Base-by-base conservation (phyloP, 37 sponge, comb jelly and placozoan species). In the Haliclona indistincta region DNA sequence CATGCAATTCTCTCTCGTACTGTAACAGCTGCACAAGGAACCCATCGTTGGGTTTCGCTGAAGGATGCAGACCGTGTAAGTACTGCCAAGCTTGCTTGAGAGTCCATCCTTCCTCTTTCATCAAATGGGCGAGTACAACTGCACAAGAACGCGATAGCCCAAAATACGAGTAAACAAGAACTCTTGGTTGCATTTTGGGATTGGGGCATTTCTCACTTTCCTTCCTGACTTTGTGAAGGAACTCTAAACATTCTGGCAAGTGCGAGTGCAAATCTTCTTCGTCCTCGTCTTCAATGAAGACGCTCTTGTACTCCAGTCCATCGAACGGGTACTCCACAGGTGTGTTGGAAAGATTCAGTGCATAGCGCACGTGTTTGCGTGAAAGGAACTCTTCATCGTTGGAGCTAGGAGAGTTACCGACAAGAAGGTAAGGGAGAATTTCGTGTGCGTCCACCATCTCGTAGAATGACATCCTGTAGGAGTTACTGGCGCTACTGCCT, bases 91-190 rank as follows among this genome's bases (percentile, higher is more conserved):
- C 77, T 19, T 77, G 55, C 52, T 63, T 40, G 42, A 90, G 72
- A 7, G 82, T 73, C 91, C 81, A 81, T 19, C 71, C 43, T 32
- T 81, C 76, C 66, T 80, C 72, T 68, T 76, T 83, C 91, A 90
- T 90, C 25, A 90, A 55, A 36, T 90, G 84, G 3, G 86, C 91
- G 17, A 90, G 67, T 4, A 72, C 70, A n/a, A 83, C 56, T 13
- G 91, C 64, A 29, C 74, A 69, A 29, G 78, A 76, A 42, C 91
- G 51, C 0, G 86, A 85, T 20, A 90, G 64, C 2, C 91, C 91
- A 56, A 84, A 85, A 65, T 90, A 75, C 29, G 82, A 90, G 40
- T 90, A 81, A 0, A 90, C 82, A 35, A 90, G 64, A 47, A 84
- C 82, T 38, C 41, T 29, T 2, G 53, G 38, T 2, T 47, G 20